Percentiles rank a stretch among this genome's conserved stretches.
These are phyloP conservation scores for Peromyscus attwateri DNA, from an alignment of 2,797 vertebrate genomes.

Conservation along the genomic window DNA sequence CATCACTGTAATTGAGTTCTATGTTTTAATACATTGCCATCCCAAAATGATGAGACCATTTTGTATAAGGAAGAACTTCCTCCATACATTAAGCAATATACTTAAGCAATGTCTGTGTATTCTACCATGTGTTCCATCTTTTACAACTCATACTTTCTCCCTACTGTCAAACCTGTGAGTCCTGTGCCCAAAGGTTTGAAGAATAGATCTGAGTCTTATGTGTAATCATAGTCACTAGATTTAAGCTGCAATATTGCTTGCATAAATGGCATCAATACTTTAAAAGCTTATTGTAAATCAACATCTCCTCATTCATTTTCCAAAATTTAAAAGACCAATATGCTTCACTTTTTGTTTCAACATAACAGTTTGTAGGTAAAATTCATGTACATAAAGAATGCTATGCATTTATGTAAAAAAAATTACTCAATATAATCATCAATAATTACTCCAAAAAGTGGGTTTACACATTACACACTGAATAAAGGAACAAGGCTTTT, in stretches of 20 bases:
- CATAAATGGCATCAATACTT: neutral
- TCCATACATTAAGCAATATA: neutral
- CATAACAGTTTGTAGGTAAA: constrained; percentile 52
- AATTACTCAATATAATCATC: neutral
- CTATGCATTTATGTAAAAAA: constrained; percentile 72
- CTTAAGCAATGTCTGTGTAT: neutral
- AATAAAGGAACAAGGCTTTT: constrained; percentile 16
- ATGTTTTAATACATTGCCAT: constrained; percentile 44
- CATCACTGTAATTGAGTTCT: constrained; percentile 27
- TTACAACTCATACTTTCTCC: constrained; percentile 3
- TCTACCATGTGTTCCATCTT: neutral
- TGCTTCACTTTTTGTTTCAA: neutral
- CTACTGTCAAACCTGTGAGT: neutral
- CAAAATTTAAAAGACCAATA: neutral
- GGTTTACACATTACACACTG: constrained; percentile 29
- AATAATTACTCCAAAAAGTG: neutral
- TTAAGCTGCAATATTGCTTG: constrained; percentile 23
- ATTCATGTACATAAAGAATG: constrained; percentile 24
- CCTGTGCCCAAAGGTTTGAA: neutral
- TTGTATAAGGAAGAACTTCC: neutral
- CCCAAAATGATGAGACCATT: neutral
- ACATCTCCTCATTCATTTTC: neutral
- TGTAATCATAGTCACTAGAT: neutral
- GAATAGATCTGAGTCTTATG: neutral
- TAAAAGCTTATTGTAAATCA: neutral